Conservation (phyloP, 2,888 invertebrate species). For the Zaprionus obscuricornis region DNA sequence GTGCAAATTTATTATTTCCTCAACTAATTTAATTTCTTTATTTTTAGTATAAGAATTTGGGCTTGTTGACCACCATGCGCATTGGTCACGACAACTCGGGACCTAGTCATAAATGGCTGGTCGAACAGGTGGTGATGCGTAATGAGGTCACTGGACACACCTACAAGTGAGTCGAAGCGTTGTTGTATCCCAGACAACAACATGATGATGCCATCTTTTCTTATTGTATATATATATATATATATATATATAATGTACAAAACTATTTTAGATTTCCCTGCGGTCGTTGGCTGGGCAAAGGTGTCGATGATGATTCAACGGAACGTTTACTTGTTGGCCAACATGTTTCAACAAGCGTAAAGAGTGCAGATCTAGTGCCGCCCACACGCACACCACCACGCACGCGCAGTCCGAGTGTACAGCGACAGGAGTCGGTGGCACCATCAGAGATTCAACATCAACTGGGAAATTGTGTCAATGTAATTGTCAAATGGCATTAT, state of each 20-base stretch:
- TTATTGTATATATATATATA: no score
- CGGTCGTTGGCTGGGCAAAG: conserved; percentile 97
- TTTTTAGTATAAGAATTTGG: conserved; percentile 95
- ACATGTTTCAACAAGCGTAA: conserved; percentile 87
- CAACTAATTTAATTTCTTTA: neutral
- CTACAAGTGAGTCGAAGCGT: conserved; percentile 90
- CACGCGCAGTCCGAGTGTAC: conserved; percentile 88
- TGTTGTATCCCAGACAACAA: neutral
- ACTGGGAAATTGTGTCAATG: conserved; percentile 95
- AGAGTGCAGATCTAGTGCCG: conserved; percentile 86
- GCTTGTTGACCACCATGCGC: conserved; percentile 95
- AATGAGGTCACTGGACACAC: conserved; percentile 99
- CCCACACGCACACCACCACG: conserved; percentile 88
- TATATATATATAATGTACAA: neutral
- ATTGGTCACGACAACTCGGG: conserved; percentile 98
- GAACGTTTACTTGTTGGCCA: conserved; percentile 98
- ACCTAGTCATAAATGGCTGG: conserved; percentile 94
- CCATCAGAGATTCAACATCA: conserved; percentile 85
- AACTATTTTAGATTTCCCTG: conserved; percentile 94
- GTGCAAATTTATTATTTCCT: neutral
- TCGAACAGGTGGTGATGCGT: conserved; percentile 96
- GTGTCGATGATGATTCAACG: conserved; percentile 98
- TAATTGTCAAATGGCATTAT: conserved; percentile 98
- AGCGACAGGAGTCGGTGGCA: conserved; percentile 85
- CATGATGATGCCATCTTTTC: no score